Conservation (phyloP, 2,113 vertebrate species). For the Trichomycterus rosablanca region DNA sequence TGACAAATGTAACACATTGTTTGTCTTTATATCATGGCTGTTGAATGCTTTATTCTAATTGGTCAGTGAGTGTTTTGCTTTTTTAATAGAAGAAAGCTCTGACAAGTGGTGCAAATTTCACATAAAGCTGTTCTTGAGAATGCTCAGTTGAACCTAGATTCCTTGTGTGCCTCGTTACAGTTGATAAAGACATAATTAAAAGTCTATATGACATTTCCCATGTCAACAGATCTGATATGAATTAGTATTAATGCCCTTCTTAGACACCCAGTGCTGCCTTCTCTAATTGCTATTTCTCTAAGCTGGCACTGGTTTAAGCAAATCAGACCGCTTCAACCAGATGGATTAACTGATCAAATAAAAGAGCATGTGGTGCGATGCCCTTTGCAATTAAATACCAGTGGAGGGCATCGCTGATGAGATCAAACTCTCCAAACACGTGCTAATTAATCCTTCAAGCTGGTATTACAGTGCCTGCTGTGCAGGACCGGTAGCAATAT, state of each 20-base stretch:
- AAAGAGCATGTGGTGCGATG: slow-evolving; percentile 32
- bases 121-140: too few species aligned
- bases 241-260: slow-evolving; percentile 12
- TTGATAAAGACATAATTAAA: too few species aligned
- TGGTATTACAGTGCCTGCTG: slow-evolving; percentile 19
- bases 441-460: slow-evolving; percentile 41
- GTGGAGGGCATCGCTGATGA: slow-evolving; percentile 40
- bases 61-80: too few species aligned
- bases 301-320: not conserved
- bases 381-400: slow-evolving; percentile 44
- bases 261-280: slow-evolving; percentile 18
- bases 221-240: not conserved
- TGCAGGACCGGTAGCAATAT: slow-evolving; percentile 21
- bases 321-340: slow-evolving; percentile 27
- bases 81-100: too few species aligned
- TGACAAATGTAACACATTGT: too few species aligned
- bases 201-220: slow-evolving; percentile 1
- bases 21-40: too few species aligned
- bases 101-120: too few species aligned
- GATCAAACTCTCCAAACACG: slow-evolving; percentile 30
- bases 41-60: too few species aligned
- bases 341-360: slow-evolving; percentile 45
- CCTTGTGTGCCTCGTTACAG: too few species aligned
- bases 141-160: too few species aligned
- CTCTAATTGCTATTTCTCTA: slow-evolving; percentile 18